Evolutionary conservation across 92 coral and sea anemone genomes (phyloP), one percentile per base, ranked within the genome.

Genomic region (Parazoanthus darwini): DNA sequence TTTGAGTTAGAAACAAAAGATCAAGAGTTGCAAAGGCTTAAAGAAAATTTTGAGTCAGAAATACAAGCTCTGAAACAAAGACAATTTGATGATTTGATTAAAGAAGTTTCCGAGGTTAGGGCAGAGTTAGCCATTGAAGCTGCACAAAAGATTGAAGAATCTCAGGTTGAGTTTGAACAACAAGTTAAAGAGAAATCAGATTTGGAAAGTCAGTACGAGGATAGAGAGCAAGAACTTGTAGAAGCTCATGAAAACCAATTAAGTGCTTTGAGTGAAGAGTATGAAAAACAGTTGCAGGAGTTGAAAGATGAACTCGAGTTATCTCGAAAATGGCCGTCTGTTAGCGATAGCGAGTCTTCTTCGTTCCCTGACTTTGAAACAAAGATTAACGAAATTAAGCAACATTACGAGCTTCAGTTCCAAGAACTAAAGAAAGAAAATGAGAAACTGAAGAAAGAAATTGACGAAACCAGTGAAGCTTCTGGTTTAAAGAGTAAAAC

Each of bases 101-200:
- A 95, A 42, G 99, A 97, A 85, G 99, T 97, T 1, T 97, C 98
- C 9, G 93, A 86, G 71, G 95, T 97, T 67, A 91, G 99, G 20
- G 94, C 98, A 23, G 99, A 97, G 54, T 92, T 97, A 46, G 99
- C 99, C 11, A 89, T 94, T 88, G 97, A 97, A 72, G 98, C 97
- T 2, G 99, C 98, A 3, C 98, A 96, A 85, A 94, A 97, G 80
- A 88, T 97, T 18, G 96, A 95, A 85, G 95, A 95, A 84, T 96
- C 88, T 7, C 91, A 93, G 51, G 66, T 92, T 39, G 94, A 89
- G 76, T 86, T 91, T 79, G 94, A 91, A 13, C 91, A 95, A 18
- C 93, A 95, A 81, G 66, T 88, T 15, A 91, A 88, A 44, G 93
- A 89, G 25, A 78, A 90, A 72, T 92, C 92, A n/a, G 90, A 80